Conservation (phyloP, 2,113 vertebrate species). For the Pseudorhombus dupliciocellatus region DNA sequence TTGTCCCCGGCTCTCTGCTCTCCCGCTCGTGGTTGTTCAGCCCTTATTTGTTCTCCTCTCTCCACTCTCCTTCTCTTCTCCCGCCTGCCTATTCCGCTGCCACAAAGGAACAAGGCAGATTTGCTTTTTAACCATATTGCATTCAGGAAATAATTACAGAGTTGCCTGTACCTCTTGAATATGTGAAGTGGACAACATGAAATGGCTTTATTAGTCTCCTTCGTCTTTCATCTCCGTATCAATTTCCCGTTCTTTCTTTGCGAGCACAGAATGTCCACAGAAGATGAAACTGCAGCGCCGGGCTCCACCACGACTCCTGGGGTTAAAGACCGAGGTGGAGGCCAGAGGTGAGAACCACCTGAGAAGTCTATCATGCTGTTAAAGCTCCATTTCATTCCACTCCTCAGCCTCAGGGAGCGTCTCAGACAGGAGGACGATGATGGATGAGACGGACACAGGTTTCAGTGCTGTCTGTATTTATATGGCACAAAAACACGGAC, state of each 20-base stretch:
- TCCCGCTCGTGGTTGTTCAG: conserved; percentile 19
- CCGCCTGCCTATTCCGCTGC: conserved; percentile 24
- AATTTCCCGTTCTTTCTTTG: conserved; percentile 24
- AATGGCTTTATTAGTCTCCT: conserved; percentile 45
- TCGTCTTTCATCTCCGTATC: conserved; percentile 27
- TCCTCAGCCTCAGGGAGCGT: conserved; percentile 81
- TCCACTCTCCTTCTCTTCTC: conserved; percentile 15
- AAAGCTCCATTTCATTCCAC: conserved; percentile 78
- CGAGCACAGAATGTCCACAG: conserved; percentile 47
- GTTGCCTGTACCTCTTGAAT: conserved; percentile 47
- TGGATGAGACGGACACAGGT: not conserved
- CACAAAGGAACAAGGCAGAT: conserved; percentile 62
- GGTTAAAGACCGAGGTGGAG: conserved; percentile 78
- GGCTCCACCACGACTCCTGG: conserved; percentile 85
- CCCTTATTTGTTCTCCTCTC: conserved; percentile 57
- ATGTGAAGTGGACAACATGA: conserved; percentile 63
- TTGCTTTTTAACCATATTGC: conserved; percentile 60
- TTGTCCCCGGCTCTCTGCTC: conserved; percentile 51
- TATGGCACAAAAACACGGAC: not conserved
- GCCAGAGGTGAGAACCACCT: conserved; percentile 68
- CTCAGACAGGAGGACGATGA: conserved; percentile 59
- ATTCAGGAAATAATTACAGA: conserved; percentile 68
- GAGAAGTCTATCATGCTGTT: conserved; percentile 72
- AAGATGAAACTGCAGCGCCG: conserved; percentile 81
- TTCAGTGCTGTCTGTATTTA: not conserved